Evolutionary conservation across 2,888 invertebrate species (phyloP), one percentile per base, ranked within the genome.

Genomic region (Microplitis deprimator): DNA sequence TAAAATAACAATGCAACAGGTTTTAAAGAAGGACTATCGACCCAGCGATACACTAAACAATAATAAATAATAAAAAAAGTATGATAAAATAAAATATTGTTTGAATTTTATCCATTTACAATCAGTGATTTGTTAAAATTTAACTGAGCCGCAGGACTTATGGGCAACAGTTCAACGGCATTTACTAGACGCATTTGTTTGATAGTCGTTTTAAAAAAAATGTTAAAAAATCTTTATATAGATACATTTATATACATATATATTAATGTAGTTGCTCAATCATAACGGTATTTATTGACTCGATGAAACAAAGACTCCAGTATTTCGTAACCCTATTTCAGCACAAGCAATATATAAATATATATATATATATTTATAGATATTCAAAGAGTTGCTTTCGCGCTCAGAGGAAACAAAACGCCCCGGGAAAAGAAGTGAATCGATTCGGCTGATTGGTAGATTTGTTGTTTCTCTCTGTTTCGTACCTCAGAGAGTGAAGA

Each of bases 241-340:
- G 60, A 68, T 50, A 76, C 71, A 60, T 20, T 62, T 8, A 13
- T 40, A 68, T 13, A 69, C 61, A 50, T 50, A 61, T n/a, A 29
- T 29, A 68, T 69, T 61, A 39, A 74, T 61, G 68, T 17, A 73
- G 62, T 77, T 77, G 73, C 73, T 77, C 77, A 77, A 77, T 77
- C 73, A 77, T 77, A 77, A 77, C 77, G 73, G 77, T 77, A 77
- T 77, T 77, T 77, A 77, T 73, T 73, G 69, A 41, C 73, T 29
- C 38, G 73, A 77, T 68, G 64, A 75, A 73, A 77, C 77, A 77
- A 77, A 73, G 77, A 73, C 70, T 59, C 61, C 59, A 16, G 73
- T 64, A 73, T 73, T 73, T 73, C 73, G 60, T 59, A 73, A 73
- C 65, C 59, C 73, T 64, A 64, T 64, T 73, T 73, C 59, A 50